Evolutionary conservation across 2,888 invertebrate genomes (phyloP).

Genomic region (Eretmocerus hayati): DNA sequence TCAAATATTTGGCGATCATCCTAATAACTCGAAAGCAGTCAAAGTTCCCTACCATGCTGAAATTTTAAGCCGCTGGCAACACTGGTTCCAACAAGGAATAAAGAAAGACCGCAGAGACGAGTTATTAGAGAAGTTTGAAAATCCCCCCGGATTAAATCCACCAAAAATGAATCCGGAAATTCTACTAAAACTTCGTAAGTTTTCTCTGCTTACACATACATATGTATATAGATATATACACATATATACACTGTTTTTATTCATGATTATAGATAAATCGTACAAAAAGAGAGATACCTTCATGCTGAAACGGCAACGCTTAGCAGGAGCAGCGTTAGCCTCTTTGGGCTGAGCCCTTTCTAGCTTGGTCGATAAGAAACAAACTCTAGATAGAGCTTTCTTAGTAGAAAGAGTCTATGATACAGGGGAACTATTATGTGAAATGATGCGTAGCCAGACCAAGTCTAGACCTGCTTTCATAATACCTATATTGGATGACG

Average conservation of each 20-base stretch:
- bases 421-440: background rate
- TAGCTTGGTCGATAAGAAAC: background rate
- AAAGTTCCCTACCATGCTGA: too few species aligned
- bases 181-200: too few species aligned
- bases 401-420: background rate
- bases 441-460: background rate
- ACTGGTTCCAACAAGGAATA: background rate
- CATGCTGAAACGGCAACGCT: background rate
- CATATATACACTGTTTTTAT: too few species aligned
- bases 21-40: too few species aligned
- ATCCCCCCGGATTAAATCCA: background rate
- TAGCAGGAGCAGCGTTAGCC: background rate
- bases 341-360: background rate
- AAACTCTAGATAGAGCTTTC: background rate
- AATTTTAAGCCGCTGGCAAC: background rate
- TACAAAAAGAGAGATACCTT: background rate
- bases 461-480: background rate
- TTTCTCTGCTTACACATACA: too few species aligned
- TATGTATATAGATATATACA: too few species aligned
- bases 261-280: background rate
- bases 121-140: background rate
- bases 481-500: background rate
- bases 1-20: too few species aligned
- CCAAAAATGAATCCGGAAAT: constrained; percentile 1
- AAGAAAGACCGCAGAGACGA: background rate